Evolutionary conservation across 2,888 invertebrate species (phyloP), one percentile per base, ranked within the genome.

Genomic region (Trichogramma dendrolimi): DNA sequence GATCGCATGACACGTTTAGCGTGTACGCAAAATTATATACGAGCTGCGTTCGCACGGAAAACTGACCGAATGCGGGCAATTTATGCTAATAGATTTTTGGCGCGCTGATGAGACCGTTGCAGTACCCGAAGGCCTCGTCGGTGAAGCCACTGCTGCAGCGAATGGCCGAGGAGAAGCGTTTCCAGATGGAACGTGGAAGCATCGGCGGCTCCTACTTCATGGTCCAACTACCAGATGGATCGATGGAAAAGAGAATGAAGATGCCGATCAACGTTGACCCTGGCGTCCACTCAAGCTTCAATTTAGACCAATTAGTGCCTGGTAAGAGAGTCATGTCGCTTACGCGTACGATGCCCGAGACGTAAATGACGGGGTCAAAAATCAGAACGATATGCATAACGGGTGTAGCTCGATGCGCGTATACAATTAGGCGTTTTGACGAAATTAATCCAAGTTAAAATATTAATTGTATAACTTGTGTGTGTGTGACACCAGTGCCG

Each of bases 231-330:
- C 93, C 93, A 4, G 94, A 95, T 73, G 94, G 94, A 65, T 90
- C 91, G 11, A 91, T 92, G 90, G 94, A 94, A 77, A 89, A 89
- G 73, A 84, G 94, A 73, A 82, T 91, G 83, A 94, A 94, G 82
- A 89, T 92, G 85, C 93, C 94, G 42, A 83, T 94, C 67, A 95
- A 95, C 81, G 87, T 92, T 67, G 95, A 95, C 81, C 94, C 95
- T 4, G 95, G 95, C 57, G 95, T 94, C 54, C 95, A 95, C 80
- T 95, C 94, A 61, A 93, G 92, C 75, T 85, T 95, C 72, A 92
- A 93, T 80, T 82, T 95, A 75, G 94, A 94, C 79, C 87, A 91
- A 77, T 81, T 90, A 72, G 90, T 88, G 56, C 89, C 79, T 74
- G 88, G 82, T 79, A 74, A 73, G 74, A 27, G 27, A 27, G 2